Conservation (phyloP, 2,113 vertebrate species). For the Conger conger region DNA sequence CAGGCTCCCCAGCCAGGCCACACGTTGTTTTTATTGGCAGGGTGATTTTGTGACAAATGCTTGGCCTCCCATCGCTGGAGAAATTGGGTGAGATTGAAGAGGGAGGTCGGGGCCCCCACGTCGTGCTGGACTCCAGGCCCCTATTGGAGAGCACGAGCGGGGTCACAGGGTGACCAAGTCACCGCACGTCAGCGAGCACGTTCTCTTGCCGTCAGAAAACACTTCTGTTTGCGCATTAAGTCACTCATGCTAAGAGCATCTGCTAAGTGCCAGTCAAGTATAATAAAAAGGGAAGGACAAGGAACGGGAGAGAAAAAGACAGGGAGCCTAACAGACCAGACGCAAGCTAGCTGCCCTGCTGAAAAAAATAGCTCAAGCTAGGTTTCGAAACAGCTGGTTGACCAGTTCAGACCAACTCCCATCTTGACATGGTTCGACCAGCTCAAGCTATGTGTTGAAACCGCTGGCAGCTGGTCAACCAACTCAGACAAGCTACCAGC, state of each 20-base stretch:
- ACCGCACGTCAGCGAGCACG: background rate
- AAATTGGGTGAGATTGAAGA: constrained; percentile 58
- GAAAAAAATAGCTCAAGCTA: no score
- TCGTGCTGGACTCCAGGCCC: background rate
- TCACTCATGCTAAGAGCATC: no score
- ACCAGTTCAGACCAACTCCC: no score
- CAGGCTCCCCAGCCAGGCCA: constrained; percentile 59
- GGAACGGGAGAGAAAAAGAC: background rate
- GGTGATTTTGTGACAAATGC: background rate
- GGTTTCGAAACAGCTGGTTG: no score
- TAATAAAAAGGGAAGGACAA: background rate
- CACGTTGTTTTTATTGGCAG: constrained; percentile 62
- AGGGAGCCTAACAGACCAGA: constrained; percentile 26
- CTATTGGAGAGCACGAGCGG: background rate
- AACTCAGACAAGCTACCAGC: no score
- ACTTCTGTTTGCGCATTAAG: no score
- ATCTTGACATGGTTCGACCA: no score
- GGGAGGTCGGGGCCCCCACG: background rate
- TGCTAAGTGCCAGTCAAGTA: no score
- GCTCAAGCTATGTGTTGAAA: no score
- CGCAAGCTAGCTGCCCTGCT: constrained; percentile 32
- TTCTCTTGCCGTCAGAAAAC: background rate
- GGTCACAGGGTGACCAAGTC: background rate
- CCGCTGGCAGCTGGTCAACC: no score
- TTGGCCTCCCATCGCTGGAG: constrained; percentile 42